Evolutionary conservation across 2,888 invertebrate species (phyloP), one percentile per base, ranked within the genome.

Genomic region (Frankliniella fusca): DNA sequence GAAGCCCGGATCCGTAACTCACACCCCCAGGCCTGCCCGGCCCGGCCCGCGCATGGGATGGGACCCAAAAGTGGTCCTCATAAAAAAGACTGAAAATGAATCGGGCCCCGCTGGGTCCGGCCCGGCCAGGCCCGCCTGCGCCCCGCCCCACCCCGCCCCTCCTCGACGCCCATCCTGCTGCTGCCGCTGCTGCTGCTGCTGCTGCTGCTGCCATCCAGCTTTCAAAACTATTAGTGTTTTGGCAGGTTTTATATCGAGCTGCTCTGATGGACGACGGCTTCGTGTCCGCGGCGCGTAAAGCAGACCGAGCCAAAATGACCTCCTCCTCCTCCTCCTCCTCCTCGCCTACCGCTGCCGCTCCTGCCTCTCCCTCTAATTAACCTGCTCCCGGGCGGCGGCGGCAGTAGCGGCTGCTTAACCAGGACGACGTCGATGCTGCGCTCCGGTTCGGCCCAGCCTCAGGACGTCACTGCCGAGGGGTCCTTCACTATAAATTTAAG

Each of bases 201-300:
- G n/a, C n/a, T 38, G 38, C 38, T 38, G 38, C 2, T 38, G 38
- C 12, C 61, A 15, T 61, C 61, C n/a, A 61, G 61, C 61, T 61
- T n/a, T n/a, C 61, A n/a, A 61, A 61, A 61, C 70, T 76, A 76
- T 76, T 12, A 27, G 27, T 76, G 70, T 76, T 76, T 76, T 76
- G 70, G 70, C 70, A 76, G 70, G n/a, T 76, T 76, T 76, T 76
- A 27, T 27, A 23, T 70, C n/a, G 61, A 11, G 27, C 70, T 27
- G 70, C 9, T 76, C 12, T 76, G 23, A 76, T 23, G n/a, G 18
- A 61, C 61, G 61, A 18, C 54, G 20, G 61, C 27, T 11, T 27
- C 70, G 27, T 76, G 70, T 76, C 70, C 12, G 70, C 23, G 70
- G 23, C 27, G 70, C 70, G 27, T 76, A 76, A 76, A 76, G 70